Evolutionary conservation across 2,113 vertebrate genomes (phyloP).

Genomic region (Ovis aries): DNA sequence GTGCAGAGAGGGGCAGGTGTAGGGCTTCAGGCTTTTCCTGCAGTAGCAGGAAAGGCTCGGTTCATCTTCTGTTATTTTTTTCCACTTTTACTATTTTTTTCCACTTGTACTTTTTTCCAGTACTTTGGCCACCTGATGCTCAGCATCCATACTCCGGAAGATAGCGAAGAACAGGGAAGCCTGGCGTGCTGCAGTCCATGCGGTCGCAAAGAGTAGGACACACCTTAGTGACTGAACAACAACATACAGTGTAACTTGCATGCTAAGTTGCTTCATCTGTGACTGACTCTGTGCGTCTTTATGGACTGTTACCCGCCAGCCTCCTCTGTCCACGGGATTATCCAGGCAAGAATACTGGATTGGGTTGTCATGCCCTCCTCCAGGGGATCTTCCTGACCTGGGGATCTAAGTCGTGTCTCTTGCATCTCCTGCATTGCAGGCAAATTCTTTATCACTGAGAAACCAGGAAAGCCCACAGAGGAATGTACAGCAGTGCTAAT

Average conservation of each 20-base stretch:
- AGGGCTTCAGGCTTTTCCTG: neutral
- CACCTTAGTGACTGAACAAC: neutral
- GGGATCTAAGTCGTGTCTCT: neutral
- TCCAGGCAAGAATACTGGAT: neutral
- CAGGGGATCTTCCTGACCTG: neutral
- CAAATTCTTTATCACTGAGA: neutral
- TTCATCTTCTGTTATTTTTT: neutral
- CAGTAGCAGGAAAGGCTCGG: no score
- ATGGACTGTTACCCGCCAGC: neutral
- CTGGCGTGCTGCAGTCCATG: neutral
- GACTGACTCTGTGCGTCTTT: neutral
- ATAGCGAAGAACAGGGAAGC: neutral
- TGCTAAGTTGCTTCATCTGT: neutral
- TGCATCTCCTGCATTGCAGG: neutral
- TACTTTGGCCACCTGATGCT: neutral
- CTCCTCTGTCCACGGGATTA: neutral
- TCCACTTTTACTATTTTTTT: neutral
- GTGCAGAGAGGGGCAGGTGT: no score
- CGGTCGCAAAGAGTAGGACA: fast-evolving
- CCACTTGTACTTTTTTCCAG: neutral
- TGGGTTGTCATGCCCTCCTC: neutral
- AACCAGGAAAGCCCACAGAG: neutral
- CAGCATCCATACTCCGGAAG: fast-evolving
- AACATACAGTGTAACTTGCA: neutral
- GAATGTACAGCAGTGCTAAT: neutral